Conservation (phyloP, 2,888 invertebrate species). For the Acanthosepion esculentum region DNA sequence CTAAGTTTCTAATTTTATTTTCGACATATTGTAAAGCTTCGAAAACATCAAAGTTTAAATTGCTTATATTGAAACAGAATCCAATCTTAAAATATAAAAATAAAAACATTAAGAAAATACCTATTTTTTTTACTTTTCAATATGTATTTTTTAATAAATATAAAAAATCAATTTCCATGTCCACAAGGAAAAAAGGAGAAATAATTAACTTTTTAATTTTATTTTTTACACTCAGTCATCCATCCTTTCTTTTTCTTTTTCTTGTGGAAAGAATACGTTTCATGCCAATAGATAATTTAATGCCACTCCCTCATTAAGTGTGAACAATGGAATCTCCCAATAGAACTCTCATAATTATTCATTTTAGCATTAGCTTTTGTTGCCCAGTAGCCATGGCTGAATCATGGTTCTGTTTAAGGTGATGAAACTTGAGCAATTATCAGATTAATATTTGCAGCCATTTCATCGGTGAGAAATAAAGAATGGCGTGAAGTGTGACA, state of each 20-base stretch:
- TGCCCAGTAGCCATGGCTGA: neutral
- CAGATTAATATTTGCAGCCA: slow-evolving; percentile 11
- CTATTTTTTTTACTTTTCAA: neutral
- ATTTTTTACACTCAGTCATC: neutral
- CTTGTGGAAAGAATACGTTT: neutral
- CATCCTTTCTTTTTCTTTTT: neutral
- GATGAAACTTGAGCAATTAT: neutral
- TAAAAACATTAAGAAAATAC: neutral
- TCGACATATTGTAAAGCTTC: neutral
- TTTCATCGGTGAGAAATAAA: neutral
- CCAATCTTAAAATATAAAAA: neutral
- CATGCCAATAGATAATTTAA: neutral
- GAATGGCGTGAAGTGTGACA: neutral
- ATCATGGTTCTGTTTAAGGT: slow-evolving; percentile 20
- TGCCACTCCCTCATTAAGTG: neutral
- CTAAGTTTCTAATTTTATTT: neutral
- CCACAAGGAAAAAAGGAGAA: neutral
- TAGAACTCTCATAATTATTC: neutral
- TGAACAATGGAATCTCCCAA: neutral
- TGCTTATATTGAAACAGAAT: neutral
- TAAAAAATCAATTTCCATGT: neutral
- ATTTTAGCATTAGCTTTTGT: neutral
- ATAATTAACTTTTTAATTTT: neutral
- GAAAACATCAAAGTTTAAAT: neutral
- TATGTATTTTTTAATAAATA: neutral